Percentiles rank a stretch among this genome's conserved stretches.
Evolutionary conservation across 2,113 vertebrate species (phyloP).

Genomic region (Ciconia stormi): DNA sequence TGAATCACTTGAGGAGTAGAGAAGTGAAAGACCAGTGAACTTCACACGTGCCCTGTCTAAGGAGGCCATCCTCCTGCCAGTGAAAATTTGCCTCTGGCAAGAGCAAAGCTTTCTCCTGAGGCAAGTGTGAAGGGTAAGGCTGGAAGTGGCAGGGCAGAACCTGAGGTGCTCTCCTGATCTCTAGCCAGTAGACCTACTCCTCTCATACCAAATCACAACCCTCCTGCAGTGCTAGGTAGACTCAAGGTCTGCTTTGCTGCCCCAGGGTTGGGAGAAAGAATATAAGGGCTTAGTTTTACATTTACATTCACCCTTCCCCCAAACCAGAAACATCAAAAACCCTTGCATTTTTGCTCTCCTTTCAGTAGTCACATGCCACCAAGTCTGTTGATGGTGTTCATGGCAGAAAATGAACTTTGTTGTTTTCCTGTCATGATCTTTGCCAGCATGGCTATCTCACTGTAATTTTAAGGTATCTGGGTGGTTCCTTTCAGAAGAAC

Average conservation of each 20-base stretch:
- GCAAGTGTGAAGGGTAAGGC: neutral
- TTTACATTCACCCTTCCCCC: neutral
- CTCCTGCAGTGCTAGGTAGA: neutral
- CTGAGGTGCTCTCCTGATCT: neutral
- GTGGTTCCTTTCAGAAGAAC: neutral
- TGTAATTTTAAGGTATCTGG: neutral
- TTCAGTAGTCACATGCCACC: neutral
- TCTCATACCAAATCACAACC: neutral
- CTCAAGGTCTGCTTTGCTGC: neutral
- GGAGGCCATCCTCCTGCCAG: neutral
- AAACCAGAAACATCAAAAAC: neutral
- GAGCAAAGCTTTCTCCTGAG: neutral
- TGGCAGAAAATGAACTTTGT: neutral
- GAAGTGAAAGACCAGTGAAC: neutral
- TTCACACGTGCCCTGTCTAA: neutral
- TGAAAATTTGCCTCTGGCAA: neutral
- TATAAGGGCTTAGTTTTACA: neutral
- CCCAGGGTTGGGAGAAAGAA: neutral
- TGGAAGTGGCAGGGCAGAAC: neutral
- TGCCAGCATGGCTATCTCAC: neutral
- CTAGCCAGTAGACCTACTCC: neutral
- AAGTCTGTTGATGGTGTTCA: neutral
- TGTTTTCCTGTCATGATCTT: neutral
- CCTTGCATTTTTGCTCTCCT: neutral
- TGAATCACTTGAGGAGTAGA: accelerated